A percentile compares a stretch with the other conserved stretches of the same genome.
Evolutionary conservation across 2,797 vertebrate genomes (phyloP).

Genomic region (Myripristis murdjan): DNA sequence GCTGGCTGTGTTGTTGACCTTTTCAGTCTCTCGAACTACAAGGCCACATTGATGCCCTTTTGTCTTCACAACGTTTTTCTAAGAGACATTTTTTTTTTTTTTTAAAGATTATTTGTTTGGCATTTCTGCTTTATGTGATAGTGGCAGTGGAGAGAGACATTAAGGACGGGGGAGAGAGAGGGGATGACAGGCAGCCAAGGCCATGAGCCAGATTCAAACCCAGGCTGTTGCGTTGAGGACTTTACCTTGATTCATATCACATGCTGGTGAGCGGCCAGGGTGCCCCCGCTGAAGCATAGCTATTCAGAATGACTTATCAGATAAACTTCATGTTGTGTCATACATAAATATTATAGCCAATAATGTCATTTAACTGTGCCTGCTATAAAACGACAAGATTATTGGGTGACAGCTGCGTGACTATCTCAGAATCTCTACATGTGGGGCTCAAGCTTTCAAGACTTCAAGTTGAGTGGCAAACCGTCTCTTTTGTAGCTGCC

Average conservation of each 20-base stretch:
- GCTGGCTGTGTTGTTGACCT: constrained; percentile 24
- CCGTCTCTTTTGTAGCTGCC: neutral
- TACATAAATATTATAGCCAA: too few species aligned
- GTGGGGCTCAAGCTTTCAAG: neutral
- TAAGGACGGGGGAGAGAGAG: too few species aligned
- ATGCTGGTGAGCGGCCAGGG: too few species aligned
- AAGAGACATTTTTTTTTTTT: too few species aligned
- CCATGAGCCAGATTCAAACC: too few species aligned
- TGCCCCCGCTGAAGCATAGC: neutral
- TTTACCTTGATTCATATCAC: too few species aligned
- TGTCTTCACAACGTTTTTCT: constrained; percentile 3
- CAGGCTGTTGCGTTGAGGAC: too few species aligned
- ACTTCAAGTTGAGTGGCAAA: neutral
- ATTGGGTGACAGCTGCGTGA: neutral
- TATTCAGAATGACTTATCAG: neutral
- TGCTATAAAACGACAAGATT: neutral
- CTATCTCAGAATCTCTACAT: neutral
- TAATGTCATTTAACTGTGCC: neutral
- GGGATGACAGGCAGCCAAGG: too few species aligned
- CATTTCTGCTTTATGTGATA: too few species aligned
- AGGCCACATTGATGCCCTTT: neutral
- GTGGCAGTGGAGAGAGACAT: too few species aligned
- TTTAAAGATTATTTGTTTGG: too few species aligned
- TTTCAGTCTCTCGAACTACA: constrained; percentile 16
- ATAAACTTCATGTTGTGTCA: neutral